These are phyloP conservation scores for Remorina albescens DNA, from an alignment of 2,797 vertebrate species.

Conservation along the genomic window DNA sequence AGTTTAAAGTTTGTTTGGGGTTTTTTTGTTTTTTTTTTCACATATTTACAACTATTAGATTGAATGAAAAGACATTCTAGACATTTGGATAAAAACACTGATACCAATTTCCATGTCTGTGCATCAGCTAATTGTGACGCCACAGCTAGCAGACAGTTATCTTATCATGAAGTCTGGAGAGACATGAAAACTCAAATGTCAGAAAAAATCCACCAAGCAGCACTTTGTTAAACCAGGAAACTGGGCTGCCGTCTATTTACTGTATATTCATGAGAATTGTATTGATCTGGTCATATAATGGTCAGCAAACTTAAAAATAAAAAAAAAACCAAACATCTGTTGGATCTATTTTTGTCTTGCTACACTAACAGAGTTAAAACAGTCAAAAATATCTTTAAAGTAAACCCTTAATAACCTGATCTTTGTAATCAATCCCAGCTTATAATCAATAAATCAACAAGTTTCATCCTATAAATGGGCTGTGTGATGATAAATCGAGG, in stretches of 20 bases:
- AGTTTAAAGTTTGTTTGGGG: neutral
- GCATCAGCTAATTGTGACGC: neutral
- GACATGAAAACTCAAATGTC: neutral
- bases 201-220: neutral
- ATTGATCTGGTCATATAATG: neutral
- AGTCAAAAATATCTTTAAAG: slow-evolving; percentile 29
- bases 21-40: neutral
- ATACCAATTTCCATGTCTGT: neutral
- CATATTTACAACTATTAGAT: neutral
- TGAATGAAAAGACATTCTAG: neutral
- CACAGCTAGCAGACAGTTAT: neutral
- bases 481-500: slow-evolving; percentile 28
- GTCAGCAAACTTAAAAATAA: no score
- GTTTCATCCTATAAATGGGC: slow-evolving; percentile 44
- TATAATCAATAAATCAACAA: slow-evolving; percentile 63
- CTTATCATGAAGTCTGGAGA: neutral
- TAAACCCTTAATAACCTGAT: slow-evolving; percentile 24
- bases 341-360: slow-evolving; percentile 29
- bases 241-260: no score
- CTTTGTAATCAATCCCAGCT: slow-evolving; percentile 38
- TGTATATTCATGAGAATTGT: neutral
- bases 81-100: neutral
- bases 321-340: no score
- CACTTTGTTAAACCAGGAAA: neutral
- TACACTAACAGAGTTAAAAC: neutral